phyloP scores from a whole-genome alignment of 2,797 vertebrate genomes.

The Vireo griseus region DNA sequence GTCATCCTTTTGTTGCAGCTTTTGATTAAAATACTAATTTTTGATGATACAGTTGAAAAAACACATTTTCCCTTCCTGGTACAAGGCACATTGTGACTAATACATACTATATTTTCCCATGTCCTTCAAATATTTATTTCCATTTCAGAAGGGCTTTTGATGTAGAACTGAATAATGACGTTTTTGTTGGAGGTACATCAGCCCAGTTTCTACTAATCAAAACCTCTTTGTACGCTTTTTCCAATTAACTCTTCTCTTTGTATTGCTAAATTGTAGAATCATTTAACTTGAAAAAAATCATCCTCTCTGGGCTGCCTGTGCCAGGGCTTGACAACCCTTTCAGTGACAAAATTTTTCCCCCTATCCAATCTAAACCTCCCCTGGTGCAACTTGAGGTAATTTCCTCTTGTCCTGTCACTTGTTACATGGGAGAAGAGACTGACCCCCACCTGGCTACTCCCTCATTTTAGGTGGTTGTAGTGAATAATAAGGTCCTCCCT shows the following conservation, averaged over 20 bases:
- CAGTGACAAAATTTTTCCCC: fast-evolving
- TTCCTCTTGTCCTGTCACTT: background rate
- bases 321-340: background rate
- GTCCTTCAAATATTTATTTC: background rate
- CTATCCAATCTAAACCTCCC: background rate
- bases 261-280: background rate
- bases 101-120: background rate
- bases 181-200: background rate
- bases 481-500: background rate
- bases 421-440: background rate
- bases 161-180: background rate
- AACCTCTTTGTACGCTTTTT: background rate
- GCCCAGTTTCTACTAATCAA: background rate
- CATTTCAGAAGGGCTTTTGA: background rate
- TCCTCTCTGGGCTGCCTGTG: background rate
- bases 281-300: background rate
- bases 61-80: background rate
- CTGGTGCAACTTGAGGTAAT: background rate
- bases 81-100: background rate
- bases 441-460: background rate
- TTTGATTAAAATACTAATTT: background rate
- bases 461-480: background rate
- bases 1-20: background rate
- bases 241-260: slow-evolving; percentile 12
- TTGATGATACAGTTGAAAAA: background rate